Base-by-base conservation (phyloP, 2,113 vertebrate species). In the Rissa tridactyla region DNA sequence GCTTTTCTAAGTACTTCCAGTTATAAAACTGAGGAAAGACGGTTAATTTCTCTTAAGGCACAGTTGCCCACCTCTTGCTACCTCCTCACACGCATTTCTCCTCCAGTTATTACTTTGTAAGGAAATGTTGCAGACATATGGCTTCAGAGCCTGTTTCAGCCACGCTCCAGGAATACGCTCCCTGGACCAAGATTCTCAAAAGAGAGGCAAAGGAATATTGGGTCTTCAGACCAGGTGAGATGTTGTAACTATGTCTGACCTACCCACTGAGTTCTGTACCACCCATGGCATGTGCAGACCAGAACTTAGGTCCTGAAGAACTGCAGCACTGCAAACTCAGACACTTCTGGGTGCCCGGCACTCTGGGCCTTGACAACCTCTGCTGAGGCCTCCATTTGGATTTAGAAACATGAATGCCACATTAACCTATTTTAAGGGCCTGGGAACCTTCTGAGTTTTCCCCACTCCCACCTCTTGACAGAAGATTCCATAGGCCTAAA, bases 81-180 rank as follows among this genome's bases (percentile, higher is more conserved):
- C 1, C 1, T 40, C 47, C 77, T 30, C 40, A 29, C 15, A 57
- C 20, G 7, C 1, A 2, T 22, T 68, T 57, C 29, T 86, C 19
- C 38, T 52, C 44, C 2, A 1, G 44, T 38, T 62, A 10, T 38
- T 38, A 32, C 44, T 54, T 69, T 54, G 36, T 20, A 69, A 36
- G n/a, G 38, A 65, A 44, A 44, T 11, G 20, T 23, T 38, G 51
- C 71, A 69, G 66, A 34, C 18, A 8, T 23, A 27, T 0, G 11
- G 15, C 47, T 86, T 82, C 42, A 58, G 54, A 62, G 19, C 42
- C 32, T 29, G 26, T 15, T 54, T 79, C 44, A 75, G 54, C 22
- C 2, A 2, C 1, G 0, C 44, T 83, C 12, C 32, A 23, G 60
- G 20, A 84, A 64, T 13, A 32, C 0, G 0, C 5, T 69, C 14